These are phyloP conservation scores for Chiloscyllium punctatum DNA, from an alignment of 2,797 vertebrate species.

Conservation along the genomic window DNA sequence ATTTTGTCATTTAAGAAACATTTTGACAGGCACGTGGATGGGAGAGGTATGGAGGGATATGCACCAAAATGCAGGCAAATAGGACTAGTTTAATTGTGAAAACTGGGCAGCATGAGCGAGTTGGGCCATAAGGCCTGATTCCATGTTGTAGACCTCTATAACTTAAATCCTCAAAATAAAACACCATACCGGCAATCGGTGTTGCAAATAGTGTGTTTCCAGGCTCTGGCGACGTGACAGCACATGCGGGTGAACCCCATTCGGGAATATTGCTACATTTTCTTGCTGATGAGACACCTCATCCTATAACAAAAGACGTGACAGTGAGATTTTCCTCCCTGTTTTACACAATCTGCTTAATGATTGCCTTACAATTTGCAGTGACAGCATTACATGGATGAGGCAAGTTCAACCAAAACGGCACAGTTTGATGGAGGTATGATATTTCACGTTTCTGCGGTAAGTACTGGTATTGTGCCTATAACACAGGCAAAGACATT, in stretches of 20 bases:
- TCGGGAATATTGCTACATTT: conserved; percentile 64
- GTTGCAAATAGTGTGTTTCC: conserved; percentile 84
- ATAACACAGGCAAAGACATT: not conserved
- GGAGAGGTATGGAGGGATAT: no score
- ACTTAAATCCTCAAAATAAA: not conserved
- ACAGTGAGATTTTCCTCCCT: not conserved
- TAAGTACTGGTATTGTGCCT: not conserved
- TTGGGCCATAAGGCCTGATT: no score
- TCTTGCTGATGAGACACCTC: conserved; percentile 73
- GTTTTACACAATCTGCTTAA: not conserved
- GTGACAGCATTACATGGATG: not conserved
- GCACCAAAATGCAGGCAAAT: no score
- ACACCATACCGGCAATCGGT: conserved; percentile 75
- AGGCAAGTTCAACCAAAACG: not conserved
- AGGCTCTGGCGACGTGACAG: conserved; percentile 80
- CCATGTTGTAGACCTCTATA: not conserved
- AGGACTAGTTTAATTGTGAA: no score
- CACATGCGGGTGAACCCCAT: conserved; percentile 65
- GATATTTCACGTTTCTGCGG: not conserved
- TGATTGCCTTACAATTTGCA: not conserved
- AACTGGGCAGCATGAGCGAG: no score
- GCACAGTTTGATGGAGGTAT: not conserved
- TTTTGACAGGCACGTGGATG: no score
- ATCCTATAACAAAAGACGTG: conserved; percentile 56
- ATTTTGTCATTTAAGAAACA: no score